A percentile compares a stretch with the other conserved stretches of the same genome.
phyloP scores from a whole-genome alignment of 1,140 invertebrate genomes.

The Helicoverpa armigera region DNA sequence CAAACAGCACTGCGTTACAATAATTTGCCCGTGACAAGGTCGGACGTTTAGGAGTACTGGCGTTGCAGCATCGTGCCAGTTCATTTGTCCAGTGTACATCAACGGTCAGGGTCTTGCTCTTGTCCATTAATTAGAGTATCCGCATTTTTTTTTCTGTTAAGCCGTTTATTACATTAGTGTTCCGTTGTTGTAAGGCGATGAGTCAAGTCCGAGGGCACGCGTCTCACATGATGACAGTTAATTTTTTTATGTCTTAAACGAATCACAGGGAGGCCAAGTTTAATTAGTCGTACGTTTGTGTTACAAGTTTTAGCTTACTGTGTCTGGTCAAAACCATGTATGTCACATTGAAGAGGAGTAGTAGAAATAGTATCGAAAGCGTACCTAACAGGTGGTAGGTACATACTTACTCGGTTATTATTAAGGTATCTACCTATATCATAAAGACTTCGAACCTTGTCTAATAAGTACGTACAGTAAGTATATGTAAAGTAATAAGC shows the following conservation, averaged over 20 bases:
- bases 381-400: too few relatives aligned
- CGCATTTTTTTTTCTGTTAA: constrained; percentile 78
- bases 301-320: neutral
- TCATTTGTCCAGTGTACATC: constrained; percentile 44
- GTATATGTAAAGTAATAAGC: too few relatives aligned
- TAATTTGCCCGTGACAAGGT: constrained; percentile 57
- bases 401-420: too few relatives aligned
- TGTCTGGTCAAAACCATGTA: too few relatives aligned
- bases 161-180: constrained; percentile 81
- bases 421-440: too few relatives aligned
- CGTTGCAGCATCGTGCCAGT: constrained; percentile 25
- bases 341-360: too few relatives aligned
- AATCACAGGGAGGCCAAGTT: constrained; percentile 58
- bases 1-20: constrained; percentile 51
- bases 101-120: constrained; percentile 70
- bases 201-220: constrained; percentile 78
- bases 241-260: constrained; percentile 62
- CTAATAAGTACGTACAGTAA: too few relatives aligned
- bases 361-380: too few relatives aligned
- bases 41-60: constrained; percentile 39
- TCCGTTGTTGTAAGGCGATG: constrained; percentile 63
- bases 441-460: too few relatives aligned
- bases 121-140: constrained; percentile 80
- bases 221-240: constrained; percentile 69
- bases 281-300: constrained; percentile 41